Conservation (phyloP, 2,113 vertebrate species). For the Mesoclemmys tuberculata region DNA sequence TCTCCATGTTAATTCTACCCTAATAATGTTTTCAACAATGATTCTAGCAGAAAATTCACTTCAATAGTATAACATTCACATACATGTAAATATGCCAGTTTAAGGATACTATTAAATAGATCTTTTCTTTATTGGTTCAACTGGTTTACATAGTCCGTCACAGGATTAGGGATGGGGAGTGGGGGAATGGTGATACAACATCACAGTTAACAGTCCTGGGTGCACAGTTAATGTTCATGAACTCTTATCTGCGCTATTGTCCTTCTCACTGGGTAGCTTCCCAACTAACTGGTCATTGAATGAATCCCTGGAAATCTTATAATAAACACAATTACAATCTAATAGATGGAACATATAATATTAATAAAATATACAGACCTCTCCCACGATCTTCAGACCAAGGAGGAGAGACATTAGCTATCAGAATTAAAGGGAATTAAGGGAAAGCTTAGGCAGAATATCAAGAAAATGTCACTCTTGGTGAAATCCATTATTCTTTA, state of each 20-base stretch:
- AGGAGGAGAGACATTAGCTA: neutral
- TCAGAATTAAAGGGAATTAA: slow-evolving; percentile 38
- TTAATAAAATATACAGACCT: neutral
- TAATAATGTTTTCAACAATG: neutral
- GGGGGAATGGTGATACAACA: neutral
- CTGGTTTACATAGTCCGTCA: neutral
- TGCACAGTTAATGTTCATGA: neutral
- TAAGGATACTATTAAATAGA: neutral
- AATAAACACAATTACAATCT: neutral
- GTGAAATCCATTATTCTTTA: slow-evolving; percentile 54
- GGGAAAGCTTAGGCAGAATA: slow-evolving; percentile 25
- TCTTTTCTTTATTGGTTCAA: neutral
- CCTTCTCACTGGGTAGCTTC: slow-evolving; percentile 4
- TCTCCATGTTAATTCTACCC: neutral
- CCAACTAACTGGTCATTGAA: neutral
- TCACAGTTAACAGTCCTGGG: neutral
- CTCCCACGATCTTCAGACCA: accelerated
- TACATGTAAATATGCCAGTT: neutral
- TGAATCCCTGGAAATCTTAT: neutral
- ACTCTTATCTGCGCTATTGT: neutral
- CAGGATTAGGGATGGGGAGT: neutral
- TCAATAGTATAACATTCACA: neutral
- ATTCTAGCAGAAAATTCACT: neutral
- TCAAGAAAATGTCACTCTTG: slow-evolving; percentile 12
- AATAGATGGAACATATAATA: neutral